Evolutionary conservation across 2,113 vertebrate species (phyloP).

Genomic region (Festucalex cinctus): DNA sequence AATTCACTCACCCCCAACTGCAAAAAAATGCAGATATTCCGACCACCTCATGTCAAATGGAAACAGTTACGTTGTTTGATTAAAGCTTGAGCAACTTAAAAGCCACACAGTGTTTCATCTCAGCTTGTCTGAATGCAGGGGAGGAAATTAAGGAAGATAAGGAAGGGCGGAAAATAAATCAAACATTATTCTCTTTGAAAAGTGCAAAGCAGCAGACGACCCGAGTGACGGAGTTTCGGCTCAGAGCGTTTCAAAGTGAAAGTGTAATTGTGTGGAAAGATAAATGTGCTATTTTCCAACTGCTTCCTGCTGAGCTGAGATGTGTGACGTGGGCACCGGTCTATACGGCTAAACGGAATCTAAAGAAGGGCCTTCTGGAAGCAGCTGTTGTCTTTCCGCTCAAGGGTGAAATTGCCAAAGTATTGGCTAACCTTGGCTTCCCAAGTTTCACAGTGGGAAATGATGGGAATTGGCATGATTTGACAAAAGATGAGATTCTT

Average conservation of each 20-base stretch:
- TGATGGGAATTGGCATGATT: slow-evolving; percentile 12
- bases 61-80: background rate
- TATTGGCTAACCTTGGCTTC: slow-evolving; percentile 1
- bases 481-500: background rate
- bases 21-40: background rate
- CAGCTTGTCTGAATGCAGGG: slow-evolving; percentile 12
- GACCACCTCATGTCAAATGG: slow-evolving; percentile 4
- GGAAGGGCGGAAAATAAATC: slow-evolving; percentile 30
- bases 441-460: slow-evolving; percentile 10
- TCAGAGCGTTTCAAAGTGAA: slow-evolving; percentile 50
- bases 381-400: slow-evolving; percentile 31
- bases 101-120: slow-evolving; percentile 29
- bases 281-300: slow-evolving; percentile 34
- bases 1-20: background rate
- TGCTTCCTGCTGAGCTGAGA: slow-evolving; percentile 11
- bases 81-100: slow-evolving; percentile 26
- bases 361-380: slow-evolving; percentile 22
- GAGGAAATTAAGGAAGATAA: slow-evolving; percentile 46
- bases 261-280: slow-evolving; percentile 64
- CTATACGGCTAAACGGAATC: slow-evolving; percentile 28
- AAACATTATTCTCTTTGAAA: slow-evolving; percentile 57
- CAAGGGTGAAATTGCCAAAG: slow-evolving; percentile 46
- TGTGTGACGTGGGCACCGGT: slow-evolving; percentile 20
- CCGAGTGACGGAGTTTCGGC: slow-evolving; percentile 34
- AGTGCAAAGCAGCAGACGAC: slow-evolving; percentile 28